Conservation (phyloP, 2,888 invertebrate genomes). For the Andrena dorsata region DNA sequence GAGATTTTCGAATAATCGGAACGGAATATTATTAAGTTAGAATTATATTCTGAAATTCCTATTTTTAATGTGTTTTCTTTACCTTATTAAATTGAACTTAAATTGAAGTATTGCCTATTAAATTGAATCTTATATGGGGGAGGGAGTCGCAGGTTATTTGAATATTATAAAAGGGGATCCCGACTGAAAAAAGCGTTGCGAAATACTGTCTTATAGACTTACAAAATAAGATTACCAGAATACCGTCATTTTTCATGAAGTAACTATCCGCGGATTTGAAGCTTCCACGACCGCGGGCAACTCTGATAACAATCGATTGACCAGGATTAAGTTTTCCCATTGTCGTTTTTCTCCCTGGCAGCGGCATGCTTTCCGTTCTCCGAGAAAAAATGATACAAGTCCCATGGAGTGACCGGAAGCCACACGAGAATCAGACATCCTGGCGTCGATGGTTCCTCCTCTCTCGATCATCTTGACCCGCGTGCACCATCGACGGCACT, state of each 20-base stretch:
- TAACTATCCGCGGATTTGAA: background rate
- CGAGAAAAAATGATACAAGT: background rate
- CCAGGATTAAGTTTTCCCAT: conserved; percentile 4
- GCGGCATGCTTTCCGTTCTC: background rate
- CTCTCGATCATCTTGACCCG: conserved; percentile 37
- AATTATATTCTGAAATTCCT: no score
- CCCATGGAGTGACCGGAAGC: conserved; percentile 8
- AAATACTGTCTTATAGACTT: no score
- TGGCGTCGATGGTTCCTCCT: conserved; percentile 16
- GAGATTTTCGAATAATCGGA: no score
- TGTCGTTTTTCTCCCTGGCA: background rate
- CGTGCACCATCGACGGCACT: conserved; percentile 14
- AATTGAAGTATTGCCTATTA: no score
- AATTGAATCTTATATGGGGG: no score
- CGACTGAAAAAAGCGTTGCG: no score
- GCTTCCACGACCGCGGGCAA: background rate
- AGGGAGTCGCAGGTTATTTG: no score
- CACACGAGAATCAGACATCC: conserved; percentile 31
- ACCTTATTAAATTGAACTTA: no score
- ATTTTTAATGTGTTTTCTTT: no score
- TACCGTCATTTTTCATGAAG: background rate
- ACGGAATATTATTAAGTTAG: no score
- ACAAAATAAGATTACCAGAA: background rate
- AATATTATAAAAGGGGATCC: no score
- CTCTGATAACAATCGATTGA: background rate